Percentiles rank a stretch among this genome's conserved stretches.
phyloP scores from a whole-genome alignment of 2,113 vertebrate species.

The Castor canadensis region DNA sequence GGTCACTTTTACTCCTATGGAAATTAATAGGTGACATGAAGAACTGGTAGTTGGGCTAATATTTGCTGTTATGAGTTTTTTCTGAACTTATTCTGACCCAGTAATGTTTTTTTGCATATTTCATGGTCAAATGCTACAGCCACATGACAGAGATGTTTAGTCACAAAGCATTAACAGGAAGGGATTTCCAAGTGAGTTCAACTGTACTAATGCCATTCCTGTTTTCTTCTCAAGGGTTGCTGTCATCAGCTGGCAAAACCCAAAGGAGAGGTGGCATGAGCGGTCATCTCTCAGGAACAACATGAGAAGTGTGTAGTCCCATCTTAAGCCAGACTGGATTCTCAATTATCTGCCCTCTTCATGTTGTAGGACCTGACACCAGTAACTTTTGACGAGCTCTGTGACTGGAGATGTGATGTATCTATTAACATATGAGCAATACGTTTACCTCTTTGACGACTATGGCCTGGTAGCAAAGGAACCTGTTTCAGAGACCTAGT shows the following conservation, averaged over 20 bases:
- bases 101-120: constrained; percentile 69
- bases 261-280: not conserved
- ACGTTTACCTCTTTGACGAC: rapidly evolving
- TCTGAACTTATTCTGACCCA: constrained; percentile 72
- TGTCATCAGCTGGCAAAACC: not conserved
- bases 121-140: constrained; percentile 63
- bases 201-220: rapidly evolving
- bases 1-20: constrained; percentile 57
- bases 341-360: rapidly evolving
- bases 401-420: not conserved
- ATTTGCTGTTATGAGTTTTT: constrained; percentile 43
- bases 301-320: not conserved
- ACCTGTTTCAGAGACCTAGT: not conserved
- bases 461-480: not conserved
- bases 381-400: too few relatives aligned
- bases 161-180: too few relatives aligned
- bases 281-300: not conserved
- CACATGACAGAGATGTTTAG: not conserved
- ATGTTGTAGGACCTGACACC: not conserved
- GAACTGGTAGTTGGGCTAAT: constrained; percentile 71
- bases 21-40: constrained; percentile 61
- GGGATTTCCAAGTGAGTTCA: not conserved
- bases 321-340: not conserved
- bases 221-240: not conserved
- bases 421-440: not conserved